Conservation (phyloP, 2,888 invertebrate species). For the Monochamus alternatus region DNA sequence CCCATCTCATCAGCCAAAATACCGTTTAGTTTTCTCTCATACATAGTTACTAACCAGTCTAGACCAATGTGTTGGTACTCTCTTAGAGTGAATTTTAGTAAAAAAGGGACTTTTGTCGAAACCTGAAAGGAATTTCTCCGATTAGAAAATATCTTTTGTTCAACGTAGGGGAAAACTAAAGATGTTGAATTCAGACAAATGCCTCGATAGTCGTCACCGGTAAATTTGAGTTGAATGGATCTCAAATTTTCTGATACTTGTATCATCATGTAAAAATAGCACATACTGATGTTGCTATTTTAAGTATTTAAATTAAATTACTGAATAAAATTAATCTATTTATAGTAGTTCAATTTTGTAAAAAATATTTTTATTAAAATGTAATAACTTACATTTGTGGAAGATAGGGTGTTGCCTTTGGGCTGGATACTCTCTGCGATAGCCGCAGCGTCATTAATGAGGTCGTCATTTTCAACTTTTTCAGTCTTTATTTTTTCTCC, state of each 20-base stretch:
- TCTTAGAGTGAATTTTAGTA: slow-evolving; percentile 90
- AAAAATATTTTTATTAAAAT: slow-evolving; percentile 46
- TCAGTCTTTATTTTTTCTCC: slow-evolving; percentile 65
- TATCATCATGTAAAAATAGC: slow-evolving; percentile 45
- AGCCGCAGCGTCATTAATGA: slow-evolving; percentile 94
- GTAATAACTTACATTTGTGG: slow-evolving; percentile 81
- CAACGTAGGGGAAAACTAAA: not conserved
- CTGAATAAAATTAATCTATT: too few species aligned
- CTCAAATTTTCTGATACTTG: slow-evolving; percentile 57
- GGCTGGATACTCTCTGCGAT: slow-evolving; percentile 97
- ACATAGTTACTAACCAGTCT: slow-evolving; percentile 98
- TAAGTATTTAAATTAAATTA: too few species aligned
- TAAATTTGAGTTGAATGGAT: slow-evolving; percentile 61
- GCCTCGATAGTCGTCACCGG: slow-evolving; percentile 59
- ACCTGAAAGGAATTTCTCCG: slow-evolving; percentile 72
- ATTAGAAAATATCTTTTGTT: not conserved
- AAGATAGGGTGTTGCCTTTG: slow-evolving; percentile 96
- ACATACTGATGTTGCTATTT: too few species aligned
- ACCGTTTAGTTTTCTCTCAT: slow-evolving; percentile 94
- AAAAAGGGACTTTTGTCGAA: slow-evolving; percentile 93
- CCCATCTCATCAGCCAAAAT: slow-evolving; percentile 99
- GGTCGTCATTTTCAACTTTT: slow-evolving; percentile 76
- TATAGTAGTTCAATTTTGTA: not conserved
- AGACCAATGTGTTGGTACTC: slow-evolving; percentile 98
- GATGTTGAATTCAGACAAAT: slow-evolving; percentile 60